Base-by-base conservation (phyloP, 2,113 vertebrate species). In the Menura novaehollandiae region DNA sequence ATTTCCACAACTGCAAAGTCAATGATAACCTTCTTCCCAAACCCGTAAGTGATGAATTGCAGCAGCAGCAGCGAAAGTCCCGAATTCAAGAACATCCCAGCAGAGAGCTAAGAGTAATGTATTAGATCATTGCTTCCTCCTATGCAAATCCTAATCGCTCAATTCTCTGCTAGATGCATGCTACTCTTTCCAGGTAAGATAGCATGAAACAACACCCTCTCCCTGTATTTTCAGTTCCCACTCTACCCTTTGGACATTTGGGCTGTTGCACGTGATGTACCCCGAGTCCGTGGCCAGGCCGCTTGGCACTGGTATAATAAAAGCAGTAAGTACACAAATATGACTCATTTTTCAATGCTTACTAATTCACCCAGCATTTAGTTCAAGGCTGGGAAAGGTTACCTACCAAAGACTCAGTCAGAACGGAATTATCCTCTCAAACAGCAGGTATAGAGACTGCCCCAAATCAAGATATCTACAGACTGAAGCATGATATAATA, bases 381-480 rank as follows among this genome's bases (percentile, higher is more conserved):
- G 69, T 63, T 51, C 58, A 73, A 64, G 85, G 67, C 43, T 8
- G 2, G 10, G 15, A 43, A 75, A 58, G 33, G 30, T 35, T 87
- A 74, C 37, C 24, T 24, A 55, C 33, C 39, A 87, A 75, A 81
- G 21, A 16, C 44, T 64, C 60, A 46, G 24, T 77, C 62, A 85
- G 52, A 93, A 77, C 22, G 24, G 17, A 91, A 46, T 23, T 15
- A 79, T 22, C n/a, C 26, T n/a, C 46, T 73, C 43, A 33, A 73
- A 71, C 9, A 73, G 28, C 55, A 77, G 37, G 28, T 58, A 68
- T 16, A 63, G 44, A 92, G 27, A 52, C 22, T 43, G 15, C 20
- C 22, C 35, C 80, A 88, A 80, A 76, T 19, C 49, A 43, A 52
- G 22, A 3, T 10, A 28, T 7, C 62, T 52, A 55, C 0, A 0